Conservation (phyloP, 2,113 vertebrate genomes). For the Furnarius figulus region DNA sequence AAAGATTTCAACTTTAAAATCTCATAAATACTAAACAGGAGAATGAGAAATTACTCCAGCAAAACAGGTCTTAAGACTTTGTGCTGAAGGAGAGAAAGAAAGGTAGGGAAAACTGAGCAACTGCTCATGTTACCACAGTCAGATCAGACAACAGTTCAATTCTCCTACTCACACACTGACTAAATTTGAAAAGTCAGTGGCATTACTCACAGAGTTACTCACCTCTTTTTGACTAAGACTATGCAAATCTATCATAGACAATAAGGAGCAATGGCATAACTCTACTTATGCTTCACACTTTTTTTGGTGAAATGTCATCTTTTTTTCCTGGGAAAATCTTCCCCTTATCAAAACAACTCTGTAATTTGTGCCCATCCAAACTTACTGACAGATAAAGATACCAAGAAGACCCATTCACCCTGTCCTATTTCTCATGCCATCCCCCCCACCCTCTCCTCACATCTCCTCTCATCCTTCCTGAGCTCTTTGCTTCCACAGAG, state of each 20-base stretch:
- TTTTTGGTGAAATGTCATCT: background rate
- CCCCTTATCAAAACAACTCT: background rate
- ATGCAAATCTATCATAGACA: background rate
- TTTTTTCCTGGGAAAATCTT: background rate
- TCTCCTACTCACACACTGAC: background rate
- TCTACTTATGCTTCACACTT: background rate
- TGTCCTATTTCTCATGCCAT: background rate
- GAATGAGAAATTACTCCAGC: background rate
- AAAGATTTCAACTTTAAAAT: background rate
- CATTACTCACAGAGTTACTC: constrained; percentile 13
- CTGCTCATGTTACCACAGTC: background rate
- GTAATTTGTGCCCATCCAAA: background rate
- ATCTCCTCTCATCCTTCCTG: background rate
- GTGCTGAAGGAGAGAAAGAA: background rate
- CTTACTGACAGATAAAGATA: background rate
- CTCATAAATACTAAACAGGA: background rate
- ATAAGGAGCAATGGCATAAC: background rate
- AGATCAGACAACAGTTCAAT: background rate
- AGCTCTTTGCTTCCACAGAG: background rate
- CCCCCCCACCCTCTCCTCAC: background rate
- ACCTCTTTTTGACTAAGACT: background rate
- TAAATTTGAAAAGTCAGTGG: background rate
- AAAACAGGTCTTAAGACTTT: constrained; percentile 6
- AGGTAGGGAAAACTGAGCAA: background rate
- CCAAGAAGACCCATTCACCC: background rate